phyloP scores from a whole-genome alignment of 2,888 invertebrate species.

The Drosophila incognita region DNA sequence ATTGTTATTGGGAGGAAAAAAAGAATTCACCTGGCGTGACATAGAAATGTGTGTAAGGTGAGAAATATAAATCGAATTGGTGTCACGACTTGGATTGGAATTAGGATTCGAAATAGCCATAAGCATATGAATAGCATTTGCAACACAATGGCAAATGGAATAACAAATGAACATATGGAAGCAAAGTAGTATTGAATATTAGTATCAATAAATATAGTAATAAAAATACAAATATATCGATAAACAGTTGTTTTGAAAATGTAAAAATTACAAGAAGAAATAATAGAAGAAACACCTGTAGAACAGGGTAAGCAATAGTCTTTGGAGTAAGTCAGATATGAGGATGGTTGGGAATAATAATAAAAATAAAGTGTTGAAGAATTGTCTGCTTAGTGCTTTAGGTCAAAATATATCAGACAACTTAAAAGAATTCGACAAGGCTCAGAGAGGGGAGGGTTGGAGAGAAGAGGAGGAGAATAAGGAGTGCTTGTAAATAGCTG shows the following conservation, averaged over 20 bases:
- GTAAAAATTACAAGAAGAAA: background rate
- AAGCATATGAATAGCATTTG: background rate
- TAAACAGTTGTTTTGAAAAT: background rate
- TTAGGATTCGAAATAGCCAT: background rate
- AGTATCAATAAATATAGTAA: background rate
- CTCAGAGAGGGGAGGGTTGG: too few relatives aligned
- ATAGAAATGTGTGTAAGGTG: constrained; percentile 14
- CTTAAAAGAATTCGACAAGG: background rate
- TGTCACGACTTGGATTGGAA: constrained; percentile 5
- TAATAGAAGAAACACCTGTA: background rate
- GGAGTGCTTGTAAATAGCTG: constrained; percentile 59
- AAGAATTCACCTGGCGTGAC: constrained; percentile 18
- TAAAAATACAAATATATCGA: background rate
- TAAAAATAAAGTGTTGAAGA: background rate
- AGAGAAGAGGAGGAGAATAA: background rate
- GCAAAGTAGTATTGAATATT: background rate
- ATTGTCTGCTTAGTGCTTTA: background rate
- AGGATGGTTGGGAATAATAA: background rate
- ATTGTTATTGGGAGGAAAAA: background rate
- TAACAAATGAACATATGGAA: background rate
- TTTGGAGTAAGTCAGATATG: background rate
- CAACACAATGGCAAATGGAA: background rate
- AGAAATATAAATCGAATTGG: constrained; percentile 11
- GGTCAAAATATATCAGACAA: background rate
- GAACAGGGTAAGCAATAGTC: background rate